Evolutionary conservation across 92 coral and sea anemone genomes (phyloP).

Genomic region (Isaurus tuberculatus): DNA sequence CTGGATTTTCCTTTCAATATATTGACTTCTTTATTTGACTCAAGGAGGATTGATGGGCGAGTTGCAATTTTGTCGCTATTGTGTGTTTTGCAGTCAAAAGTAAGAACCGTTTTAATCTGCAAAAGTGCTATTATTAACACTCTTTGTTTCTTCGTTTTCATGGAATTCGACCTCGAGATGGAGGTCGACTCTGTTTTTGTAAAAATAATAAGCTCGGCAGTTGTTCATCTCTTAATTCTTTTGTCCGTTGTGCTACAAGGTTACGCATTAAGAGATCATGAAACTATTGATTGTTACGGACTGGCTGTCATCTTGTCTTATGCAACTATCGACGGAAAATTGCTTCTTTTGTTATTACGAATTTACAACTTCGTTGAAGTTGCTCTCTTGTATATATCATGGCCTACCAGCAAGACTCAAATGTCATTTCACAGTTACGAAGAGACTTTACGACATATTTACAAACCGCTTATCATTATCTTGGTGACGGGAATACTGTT

Average conservation of each 20-base stretch:
- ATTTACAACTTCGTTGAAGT: constrained; percentile 17
- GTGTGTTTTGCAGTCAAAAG: constrained; percentile 4
- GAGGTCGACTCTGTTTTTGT: constrained; percentile 10
- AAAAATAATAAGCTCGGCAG: not conserved
- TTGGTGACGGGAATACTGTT: constrained; percentile 1
- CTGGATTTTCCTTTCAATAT: constrained; percentile 32
- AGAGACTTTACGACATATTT: not conserved
- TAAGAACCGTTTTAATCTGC: constrained; percentile 7
- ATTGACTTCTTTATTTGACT: constrained; percentile 3
- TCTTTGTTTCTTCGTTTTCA: constrained; percentile 8
- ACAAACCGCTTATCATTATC: not conserved
- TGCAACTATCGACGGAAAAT: not conserved
- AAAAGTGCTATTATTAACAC: constrained; percentile 30
- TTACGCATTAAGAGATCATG: constrained; percentile 15
- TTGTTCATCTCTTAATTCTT: constrained; percentile 14
- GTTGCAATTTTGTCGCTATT: constrained; percentile 34
- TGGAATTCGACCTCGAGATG: constrained; percentile 33
- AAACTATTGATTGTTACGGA: constrained; percentile 5
- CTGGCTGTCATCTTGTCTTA: constrained; percentile 28
- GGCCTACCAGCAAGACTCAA: constrained; percentile 2
- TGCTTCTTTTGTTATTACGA: constrained; percentile 23
- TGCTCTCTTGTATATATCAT: not conserved
- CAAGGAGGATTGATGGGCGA: not conserved
- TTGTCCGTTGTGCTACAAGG: constrained; percentile 15
- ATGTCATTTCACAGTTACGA: constrained; percentile 6